Base-by-base conservation (phyloP, 2,113 vertebrate species). In the Istiophorus platypterus region DNA sequence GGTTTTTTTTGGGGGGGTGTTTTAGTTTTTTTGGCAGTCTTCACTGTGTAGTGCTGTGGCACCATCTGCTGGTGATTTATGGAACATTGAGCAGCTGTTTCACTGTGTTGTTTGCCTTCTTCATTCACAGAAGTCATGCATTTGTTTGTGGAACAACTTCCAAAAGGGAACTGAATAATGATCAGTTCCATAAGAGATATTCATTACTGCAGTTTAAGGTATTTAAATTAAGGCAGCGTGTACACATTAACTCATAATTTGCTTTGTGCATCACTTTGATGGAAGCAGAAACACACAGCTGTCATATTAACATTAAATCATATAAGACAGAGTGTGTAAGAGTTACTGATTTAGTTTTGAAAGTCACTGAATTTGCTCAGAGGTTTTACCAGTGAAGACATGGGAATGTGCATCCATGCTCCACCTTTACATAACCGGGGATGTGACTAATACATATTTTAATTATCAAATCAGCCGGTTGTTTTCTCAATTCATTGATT, bases 51-150 rank as follows among this genome's bases (percentile, higher is more conserved):
- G n/a, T 76, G 37, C 72, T 88, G 37, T 76, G 54, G 76, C 81
- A 26, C 93, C 94, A 93, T 75, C 93, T 94, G 81, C 83, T 94
- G 94, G 92, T 22, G n/a, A 26, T 17, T 61, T 1, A 3, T 70
- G 72, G 72, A 82, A 86, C 68, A 68, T 9, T 3, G 1, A 64
- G 14, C 65, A 6, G 31, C 31, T 34, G 64, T 13, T 62, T 26
- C 15, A 17, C 37, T 65, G 9, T 49, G 4, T 58, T 27, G 27
- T 61, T 51, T 74, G 15, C 11, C 2, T 54, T 54, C 10, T 71
- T 39, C 3, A 45, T 51, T 56, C 13, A 22, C 20, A 62, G 14
- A 58, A 51, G 13, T 63, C 31, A 18, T 61, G 59, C 22, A 8
- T 47, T 75, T 29, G 1, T 66, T 52, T 31, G 7, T 64, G 27